Evolutionary conservation across 2,113 vertebrate species (phyloP).

Genomic region (Alces alces): DNA sequence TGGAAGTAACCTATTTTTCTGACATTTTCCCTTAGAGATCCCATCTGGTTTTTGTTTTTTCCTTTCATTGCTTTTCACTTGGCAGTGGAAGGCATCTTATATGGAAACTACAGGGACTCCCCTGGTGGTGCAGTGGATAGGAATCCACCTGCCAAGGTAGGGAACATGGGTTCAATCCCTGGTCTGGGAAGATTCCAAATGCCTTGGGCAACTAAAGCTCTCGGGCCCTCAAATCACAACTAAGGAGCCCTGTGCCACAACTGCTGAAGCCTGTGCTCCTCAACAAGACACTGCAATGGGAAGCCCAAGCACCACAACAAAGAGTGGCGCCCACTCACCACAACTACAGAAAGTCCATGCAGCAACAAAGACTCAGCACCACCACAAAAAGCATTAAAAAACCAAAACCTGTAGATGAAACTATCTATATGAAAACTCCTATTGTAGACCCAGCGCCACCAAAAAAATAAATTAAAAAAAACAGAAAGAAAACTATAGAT

Average conservation of each 20-base stretch:
- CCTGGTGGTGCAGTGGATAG: not conserved
- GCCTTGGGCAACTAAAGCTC: not conserved
- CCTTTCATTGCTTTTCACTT: not conserved
- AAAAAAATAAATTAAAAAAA: no score
- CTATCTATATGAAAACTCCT: not conserved
- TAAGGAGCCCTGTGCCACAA: not conserved
- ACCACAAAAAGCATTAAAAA: not conserved
- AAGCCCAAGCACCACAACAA: not conserved
- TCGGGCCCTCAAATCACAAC: not conserved
- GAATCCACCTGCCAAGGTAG: not conserved
- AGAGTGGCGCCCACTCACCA: not conserved
- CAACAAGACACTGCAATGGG: not conserved
- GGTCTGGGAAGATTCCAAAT: not conserved
- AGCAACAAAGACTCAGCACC: not conserved
- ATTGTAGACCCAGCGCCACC: not conserved
- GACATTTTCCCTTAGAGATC: not conserved
- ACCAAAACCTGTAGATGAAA: not conserved
- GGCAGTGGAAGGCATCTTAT: not conserved
- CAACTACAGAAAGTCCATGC: not conserved
- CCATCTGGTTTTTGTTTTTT: not conserved
- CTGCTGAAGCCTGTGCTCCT: not conserved
- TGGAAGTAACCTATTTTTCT: not conserved
- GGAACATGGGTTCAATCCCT: not conserved
- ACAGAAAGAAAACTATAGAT: not conserved
- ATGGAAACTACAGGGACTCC: not conserved